A percentile compares a stretch with the other conserved stretches of the same genome.
These are phyloP conservation scores for Suncus etruscus DNA, from an alignment of 2,113 vertebrate species.

Conservation along the genomic window DNA sequence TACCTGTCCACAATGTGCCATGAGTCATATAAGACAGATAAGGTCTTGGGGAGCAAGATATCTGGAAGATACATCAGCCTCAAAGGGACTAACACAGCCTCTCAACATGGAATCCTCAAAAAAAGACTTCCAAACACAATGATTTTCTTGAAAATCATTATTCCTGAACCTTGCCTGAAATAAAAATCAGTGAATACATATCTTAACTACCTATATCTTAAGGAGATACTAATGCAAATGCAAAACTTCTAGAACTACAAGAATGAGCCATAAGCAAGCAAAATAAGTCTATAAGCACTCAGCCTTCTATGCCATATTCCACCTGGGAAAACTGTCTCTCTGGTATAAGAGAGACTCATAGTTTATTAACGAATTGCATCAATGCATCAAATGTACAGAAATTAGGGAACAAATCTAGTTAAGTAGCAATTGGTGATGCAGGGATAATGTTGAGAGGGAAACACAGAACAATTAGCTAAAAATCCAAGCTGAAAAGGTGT, in stretches of 20 bases:
- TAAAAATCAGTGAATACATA: not conserved
- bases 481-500: too few species aligned
- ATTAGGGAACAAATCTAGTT: not conserved
- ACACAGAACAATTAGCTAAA: not conserved
- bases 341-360: not conserved
- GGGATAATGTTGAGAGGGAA: not conserved
- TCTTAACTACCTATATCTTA: not conserved
- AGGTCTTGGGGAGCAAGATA: not conserved
- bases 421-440: not conserved
- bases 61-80: not conserved
- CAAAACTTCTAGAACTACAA: not conserved
- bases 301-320: not conserved
- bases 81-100: fast-evolving
- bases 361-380: too few species aligned
- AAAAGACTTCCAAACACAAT: not conserved
- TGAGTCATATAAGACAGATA: not conserved
- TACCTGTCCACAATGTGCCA: not conserved
- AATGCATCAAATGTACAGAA: not conserved
- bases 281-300: not conserved
- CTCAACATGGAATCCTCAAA: not conserved
- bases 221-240: not conserved
- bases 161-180: too few species aligned
- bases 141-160: not conserved
- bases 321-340: not conserved
- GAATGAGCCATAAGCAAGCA: not conserved